Percentiles rank a stretch among this genome's conserved stretches.
Evolutionary conservation across 2,888 invertebrate genomes (phyloP).

Genomic region (Dinocampus coccinellae): DNA sequence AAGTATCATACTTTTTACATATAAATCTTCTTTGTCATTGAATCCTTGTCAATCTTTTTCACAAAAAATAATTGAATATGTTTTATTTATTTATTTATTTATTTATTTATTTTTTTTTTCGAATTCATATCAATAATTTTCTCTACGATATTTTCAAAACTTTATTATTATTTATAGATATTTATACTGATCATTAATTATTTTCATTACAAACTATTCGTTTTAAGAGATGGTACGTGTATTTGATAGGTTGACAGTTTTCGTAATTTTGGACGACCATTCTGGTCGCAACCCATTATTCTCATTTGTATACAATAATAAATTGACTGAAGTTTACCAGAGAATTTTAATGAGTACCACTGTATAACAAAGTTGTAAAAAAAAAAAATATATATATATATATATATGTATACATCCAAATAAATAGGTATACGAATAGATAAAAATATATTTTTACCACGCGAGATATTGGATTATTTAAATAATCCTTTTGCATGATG

Average conservation of each 20-base stretch:
- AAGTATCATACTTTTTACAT: background rate
- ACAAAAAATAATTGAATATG: too few relatives aligned
- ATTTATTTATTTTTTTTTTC: too few relatives aligned
- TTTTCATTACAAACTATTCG: background rate
- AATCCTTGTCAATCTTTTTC: background rate
- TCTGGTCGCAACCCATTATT: background rate
- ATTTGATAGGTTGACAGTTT: slow-evolving; percentile 33
- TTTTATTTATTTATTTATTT: too few relatives aligned
- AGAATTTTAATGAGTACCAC: slow-evolving; percentile 36
- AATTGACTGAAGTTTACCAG: slow-evolving; percentile 30
- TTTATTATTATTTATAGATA: too few relatives aligned
- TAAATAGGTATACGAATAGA: background rate
- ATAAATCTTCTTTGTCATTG: background rate
- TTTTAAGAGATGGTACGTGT: background rate
- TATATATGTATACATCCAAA: background rate
- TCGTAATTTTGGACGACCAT: slow-evolving; percentile 22
- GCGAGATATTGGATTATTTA: slow-evolving; percentile 28
- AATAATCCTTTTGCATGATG: background rate
- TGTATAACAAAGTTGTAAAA: background rate
- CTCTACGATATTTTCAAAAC: too few relatives aligned
- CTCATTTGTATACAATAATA: slow-evolving; percentile 4
- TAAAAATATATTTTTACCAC: slow-evolving; percentile 32
- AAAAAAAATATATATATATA: background rate
- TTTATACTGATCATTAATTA: too few relatives aligned
- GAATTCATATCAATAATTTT: too few relatives aligned